A percentile compares a stretch with the other conserved stretches of the same genome.
Evolutionary conservation across 1,140 invertebrate species (phyloP).

Genomic region (Hyles euphorbiae): DNA sequence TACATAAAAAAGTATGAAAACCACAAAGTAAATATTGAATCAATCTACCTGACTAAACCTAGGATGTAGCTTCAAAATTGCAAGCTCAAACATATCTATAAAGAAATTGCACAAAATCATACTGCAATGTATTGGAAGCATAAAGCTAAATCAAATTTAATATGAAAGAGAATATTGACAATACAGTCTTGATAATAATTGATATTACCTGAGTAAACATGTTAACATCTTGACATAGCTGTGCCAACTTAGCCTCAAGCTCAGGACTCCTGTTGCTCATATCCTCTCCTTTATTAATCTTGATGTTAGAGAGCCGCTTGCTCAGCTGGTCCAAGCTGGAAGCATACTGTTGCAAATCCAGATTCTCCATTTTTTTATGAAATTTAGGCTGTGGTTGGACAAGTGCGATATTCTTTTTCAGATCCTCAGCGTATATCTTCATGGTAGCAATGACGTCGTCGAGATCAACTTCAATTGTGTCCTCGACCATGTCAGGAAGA

Average conservation of each 20-base stretch:
- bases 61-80: no score
- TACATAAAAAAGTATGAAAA: no score
- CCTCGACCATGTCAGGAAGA: slow-evolving; percentile 45
- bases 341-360: slow-evolving; percentile 50
- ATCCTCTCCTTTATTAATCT: slow-evolving; percentile 33
- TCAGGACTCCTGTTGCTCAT: slow-evolving; percentile 34
- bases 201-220: slow-evolving; percentile 53
- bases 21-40: no score
- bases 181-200: not conserved
- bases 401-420: slow-evolving; percentile 36
- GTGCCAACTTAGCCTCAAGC: slow-evolving; percentile 48
- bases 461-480: slow-evolving; percentile 38
- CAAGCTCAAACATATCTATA: no score
- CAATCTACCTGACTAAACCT: no score
- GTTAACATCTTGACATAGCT: slow-evolving; percentile 52
- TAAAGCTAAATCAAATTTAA: no score
- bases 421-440: slow-evolving; percentile 48
- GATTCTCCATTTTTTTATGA: slow-evolving; percentile 23
- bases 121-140: no score
- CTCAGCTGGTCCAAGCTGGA: slow-evolving; percentile 46
- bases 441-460: slow-evolving; percentile 46
- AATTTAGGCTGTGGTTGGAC: slow-evolving; percentile 14
- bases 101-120: no score
- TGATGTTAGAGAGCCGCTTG: slow-evolving; percentile 49
- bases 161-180: no score